Conservation (phyloP, 2,888 invertebrate species). For the Thecocarcelia acutangulata region DNA sequence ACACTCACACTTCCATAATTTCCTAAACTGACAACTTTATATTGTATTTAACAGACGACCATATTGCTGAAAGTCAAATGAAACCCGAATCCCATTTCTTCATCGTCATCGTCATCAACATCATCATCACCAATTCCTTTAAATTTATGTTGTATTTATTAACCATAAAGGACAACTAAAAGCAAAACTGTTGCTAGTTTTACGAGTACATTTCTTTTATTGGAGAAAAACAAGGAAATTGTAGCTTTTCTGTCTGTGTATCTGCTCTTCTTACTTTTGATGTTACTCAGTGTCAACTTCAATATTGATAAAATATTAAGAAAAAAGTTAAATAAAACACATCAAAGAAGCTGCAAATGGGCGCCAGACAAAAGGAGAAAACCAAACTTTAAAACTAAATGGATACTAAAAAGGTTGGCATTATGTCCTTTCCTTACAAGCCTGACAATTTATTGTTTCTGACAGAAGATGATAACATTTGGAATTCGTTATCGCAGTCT, state of each 20-base stretch:
- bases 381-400: conserved; percentile 2
- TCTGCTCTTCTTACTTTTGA: conserved; percentile 22
- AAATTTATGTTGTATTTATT: conserved; percentile 7
- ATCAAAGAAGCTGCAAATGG: conserved; percentile 45
- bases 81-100: background rate
- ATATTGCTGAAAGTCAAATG: conserved; percentile 23
- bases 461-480: conserved; percentile 12
- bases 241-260: conserved; percentile 29
- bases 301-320: conserved; percentile 58
- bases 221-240: background rate
- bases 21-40: conserved; percentile 6
- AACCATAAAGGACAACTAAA: background rate
- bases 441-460: conserved; percentile 18
- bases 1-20: conserved; percentile 1
- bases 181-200: conserved; percentile 28
- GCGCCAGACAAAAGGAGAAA: conserved; percentile 22
- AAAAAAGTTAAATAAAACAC: conserved; percentile 28
- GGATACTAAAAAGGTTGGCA: background rate
- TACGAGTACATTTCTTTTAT: background rate
- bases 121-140: background rate
- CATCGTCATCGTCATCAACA: background rate
- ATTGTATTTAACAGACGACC: conserved; percentile 28
- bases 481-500: background rate
- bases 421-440: background rate
- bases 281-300: conserved; percentile 57